Percentiles rank a stretch among this genome's conserved stretches.
Conservation (phyloP, 1,140 invertebrate species). For the Calliphora vicina region DNA sequence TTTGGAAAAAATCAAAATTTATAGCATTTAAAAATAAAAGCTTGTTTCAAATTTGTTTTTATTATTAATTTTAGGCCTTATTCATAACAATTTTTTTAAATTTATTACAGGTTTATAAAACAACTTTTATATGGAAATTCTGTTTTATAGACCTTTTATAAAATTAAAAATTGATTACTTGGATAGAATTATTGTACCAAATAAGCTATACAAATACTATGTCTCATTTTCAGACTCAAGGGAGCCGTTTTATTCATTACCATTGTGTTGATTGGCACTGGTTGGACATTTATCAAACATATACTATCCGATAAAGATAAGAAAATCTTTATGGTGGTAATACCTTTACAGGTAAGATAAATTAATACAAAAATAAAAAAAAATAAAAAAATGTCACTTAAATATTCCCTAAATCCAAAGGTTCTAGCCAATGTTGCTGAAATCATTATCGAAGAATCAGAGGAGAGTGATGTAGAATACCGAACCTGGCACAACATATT, state of each 20-base stretch:
- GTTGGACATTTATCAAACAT: slow-evolving; percentile 99
- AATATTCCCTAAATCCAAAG: slow-evolving; percentile 63
- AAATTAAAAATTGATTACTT: too few relatives aligned
- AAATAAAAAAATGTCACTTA: neutral
- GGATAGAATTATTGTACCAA: too few relatives aligned
- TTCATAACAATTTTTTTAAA: too few relatives aligned
- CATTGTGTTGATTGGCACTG: slow-evolving; percentile 95
- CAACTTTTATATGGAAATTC: too few relatives aligned
- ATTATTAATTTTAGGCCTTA: too few relatives aligned
- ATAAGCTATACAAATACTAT: too few relatives aligned
- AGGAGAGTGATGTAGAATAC: slow-evolving; percentile 90
- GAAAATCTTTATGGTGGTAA: slow-evolving; percentile 98
- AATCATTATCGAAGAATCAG: slow-evolving; percentile 97
- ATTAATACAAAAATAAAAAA: neutral
- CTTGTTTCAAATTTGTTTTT: too few relatives aligned
- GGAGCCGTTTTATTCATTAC: slow-evolving; percentile 96
- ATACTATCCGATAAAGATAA: slow-evolving; percentile 96
- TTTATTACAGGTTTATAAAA: too few relatives aligned
- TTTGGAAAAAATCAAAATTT: too few relatives aligned
- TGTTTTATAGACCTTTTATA: too few relatives aligned
- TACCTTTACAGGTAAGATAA: slow-evolving; percentile 81
- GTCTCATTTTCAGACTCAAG: slow-evolving; percentile 72
- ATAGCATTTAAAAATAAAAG: too few relatives aligned
- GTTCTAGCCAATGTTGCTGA: slow-evolving; percentile 95
- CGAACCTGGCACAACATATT: slow-evolving; percentile 93